Percentiles rank a stretch among this genome's conserved stretches.
Conservation (phyloP, 2,797 vertebrate genomes). For the Cuculus canorus region DNA sequence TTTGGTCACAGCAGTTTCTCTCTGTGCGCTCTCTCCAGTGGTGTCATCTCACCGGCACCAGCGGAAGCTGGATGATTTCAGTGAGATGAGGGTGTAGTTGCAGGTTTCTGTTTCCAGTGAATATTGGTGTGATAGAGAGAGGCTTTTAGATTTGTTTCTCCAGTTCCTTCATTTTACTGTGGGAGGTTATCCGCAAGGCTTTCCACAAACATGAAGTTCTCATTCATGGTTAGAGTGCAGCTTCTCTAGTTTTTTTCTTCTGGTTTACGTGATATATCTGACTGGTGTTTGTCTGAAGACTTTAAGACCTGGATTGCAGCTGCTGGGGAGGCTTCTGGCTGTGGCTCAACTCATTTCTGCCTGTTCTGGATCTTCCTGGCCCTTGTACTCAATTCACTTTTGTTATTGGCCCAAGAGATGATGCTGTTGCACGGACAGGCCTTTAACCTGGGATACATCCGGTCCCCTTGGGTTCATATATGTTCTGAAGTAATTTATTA, state of each 20-base stretch:
- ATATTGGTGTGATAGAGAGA: too few relatives aligned
- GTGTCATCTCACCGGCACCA: not conserved
- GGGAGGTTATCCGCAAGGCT: not conserved
- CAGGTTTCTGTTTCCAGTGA: not conserved
- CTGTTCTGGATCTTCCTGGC: not conserved
- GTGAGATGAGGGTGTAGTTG: too few relatives aligned
- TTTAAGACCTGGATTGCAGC: not conserved
- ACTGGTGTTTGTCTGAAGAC: not conserved
- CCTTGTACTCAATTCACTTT: not conserved
- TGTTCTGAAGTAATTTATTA: not conserved
- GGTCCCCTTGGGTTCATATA: not conserved
- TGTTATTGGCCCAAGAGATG: not conserved
- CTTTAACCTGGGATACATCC: not conserved
- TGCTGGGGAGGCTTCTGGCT: not conserved
- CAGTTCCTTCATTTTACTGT: not conserved
- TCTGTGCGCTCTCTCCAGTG: not conserved
- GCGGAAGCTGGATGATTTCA: not conserved
- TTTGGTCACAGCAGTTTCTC: not conserved
- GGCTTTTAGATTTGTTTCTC: not conserved
- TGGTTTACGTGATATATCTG: rapidly evolving
- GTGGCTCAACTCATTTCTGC: not conserved
- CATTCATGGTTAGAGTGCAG: too few relatives aligned
- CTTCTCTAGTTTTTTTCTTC: not conserved
- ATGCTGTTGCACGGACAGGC: too few relatives aligned
- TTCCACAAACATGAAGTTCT: not conserved